phyloP scores from a whole-genome alignment of 2,888 invertebrate species.

The Anoplius nigerrimus region DNA sequence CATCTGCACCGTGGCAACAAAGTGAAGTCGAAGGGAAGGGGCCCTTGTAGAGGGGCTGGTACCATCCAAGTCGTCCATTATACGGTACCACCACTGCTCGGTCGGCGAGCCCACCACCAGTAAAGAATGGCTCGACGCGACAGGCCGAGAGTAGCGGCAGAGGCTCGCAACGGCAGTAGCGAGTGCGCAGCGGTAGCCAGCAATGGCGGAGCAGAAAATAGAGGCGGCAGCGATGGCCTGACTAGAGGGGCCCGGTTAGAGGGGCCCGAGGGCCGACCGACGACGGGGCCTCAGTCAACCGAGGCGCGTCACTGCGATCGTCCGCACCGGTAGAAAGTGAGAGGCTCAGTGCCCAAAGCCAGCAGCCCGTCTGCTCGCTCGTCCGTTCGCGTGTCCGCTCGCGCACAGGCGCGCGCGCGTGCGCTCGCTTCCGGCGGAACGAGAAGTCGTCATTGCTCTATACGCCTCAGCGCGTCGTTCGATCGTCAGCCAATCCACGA shows the following conservation, averaged over 20 bases:
- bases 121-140: background rate
- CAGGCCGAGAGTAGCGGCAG: constrained; percentile 23
- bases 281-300: constrained; percentile 56
- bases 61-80: too few species aligned
- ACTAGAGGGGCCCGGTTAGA: constrained; percentile 38
- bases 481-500: too few species aligned
- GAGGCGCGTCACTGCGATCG: constrained; percentile 60
- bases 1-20: too few species aligned
- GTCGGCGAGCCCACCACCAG: constrained; percentile 6
- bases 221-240: constrained; percentile 30
- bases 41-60: too few species aligned
- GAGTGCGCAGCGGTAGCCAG: constrained; percentile 10
- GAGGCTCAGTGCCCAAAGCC: too few species aligned
- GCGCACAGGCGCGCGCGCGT: background rate
- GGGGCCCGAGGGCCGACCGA: constrained; percentile 30
- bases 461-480: too few species aligned
- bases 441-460: background rate
- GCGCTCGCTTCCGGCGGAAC: background rate
- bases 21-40: too few species aligned
- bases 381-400: background rate
- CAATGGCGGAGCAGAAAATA: constrained; percentile 29
- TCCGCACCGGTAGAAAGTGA: constrained; percentile 54
- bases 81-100: background rate
- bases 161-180: constrained; percentile 8
- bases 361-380: too few species aligned